phyloP scores from a whole-genome alignment of 1,140 invertebrate species.

The Eriosoma lanigerum region DNA sequence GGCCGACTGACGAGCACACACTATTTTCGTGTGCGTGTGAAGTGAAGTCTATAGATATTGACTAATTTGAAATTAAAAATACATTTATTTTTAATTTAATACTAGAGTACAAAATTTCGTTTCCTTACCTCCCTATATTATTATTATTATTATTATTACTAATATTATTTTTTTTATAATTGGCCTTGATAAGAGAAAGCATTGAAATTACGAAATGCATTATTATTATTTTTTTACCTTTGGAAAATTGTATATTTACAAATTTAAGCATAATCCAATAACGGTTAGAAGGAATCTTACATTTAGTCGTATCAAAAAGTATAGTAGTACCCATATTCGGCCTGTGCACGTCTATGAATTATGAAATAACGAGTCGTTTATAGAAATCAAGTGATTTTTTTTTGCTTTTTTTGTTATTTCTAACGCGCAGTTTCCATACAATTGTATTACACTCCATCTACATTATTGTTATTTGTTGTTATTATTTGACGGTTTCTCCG shows the following conservation, averaged over 20 bases:
- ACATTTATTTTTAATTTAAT: slow-evolving; percentile 30
- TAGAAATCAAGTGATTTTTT: slow-evolving; percentile 13
- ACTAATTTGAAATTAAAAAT: slow-evolving; percentile 25
- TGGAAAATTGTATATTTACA: background rate
- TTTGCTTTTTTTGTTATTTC: background rate
- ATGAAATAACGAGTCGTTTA: background rate
- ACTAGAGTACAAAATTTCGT: background rate
- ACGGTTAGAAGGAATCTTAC: background rate
- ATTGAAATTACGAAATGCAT: background rate
- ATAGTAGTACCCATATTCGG: background rate
- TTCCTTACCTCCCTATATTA: background rate
- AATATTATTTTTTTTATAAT: slow-evolving; percentile 11
- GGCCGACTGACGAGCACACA: background rate
- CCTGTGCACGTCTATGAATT: background rate
- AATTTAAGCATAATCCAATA: background rate
- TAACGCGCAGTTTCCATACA: background rate
- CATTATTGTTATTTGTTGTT: slow-evolving; percentile 23
- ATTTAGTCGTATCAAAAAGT: background rate
- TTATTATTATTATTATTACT: slow-evolving; percentile 16
- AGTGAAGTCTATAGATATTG: background rate
- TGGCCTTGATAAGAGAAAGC: slow-evolving; percentile 7
- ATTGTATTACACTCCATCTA: slow-evolving; percentile 9
- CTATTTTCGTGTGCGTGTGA: background rate
- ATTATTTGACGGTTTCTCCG: background rate
- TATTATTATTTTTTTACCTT: background rate